Evolutionary conservation across 2,797 vertebrate genomes (phyloP), one percentile per base, ranked within the genome.

Genomic region (Betta splendens): DNA sequence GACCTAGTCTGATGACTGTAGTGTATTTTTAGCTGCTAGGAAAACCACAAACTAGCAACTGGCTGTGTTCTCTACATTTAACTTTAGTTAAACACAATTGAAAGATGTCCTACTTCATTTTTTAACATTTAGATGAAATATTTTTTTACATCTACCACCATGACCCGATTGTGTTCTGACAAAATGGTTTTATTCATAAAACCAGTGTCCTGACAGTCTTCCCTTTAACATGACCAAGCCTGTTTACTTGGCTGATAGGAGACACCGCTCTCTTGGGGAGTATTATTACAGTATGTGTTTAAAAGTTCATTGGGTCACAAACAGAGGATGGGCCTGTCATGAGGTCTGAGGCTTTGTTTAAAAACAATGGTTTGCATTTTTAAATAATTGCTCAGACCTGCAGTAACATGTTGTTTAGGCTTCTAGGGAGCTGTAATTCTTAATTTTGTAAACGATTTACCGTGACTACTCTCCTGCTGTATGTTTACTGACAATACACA

Each of bases 311-410:
- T 40, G 12, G 2, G 26, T 40, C 22, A 45, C 25, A 49, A 53
- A 31, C 11, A 12, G 43, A 42, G 28, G 28, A 59, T n/a, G 38
- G 32, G 23, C 13, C 66, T 71, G 23, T 16, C 21, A 3, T 38
- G 23, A 23, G 23, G 47, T 59, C 46, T 66, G 2, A 62, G 17
- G 35, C 26, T 64, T 73, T 56, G 55, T 40, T 69, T 68, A 22
- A 59, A 62, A 43, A 43, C 11, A 5, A 61, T 65, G 59, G 49
- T 70, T 81, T 59, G 15, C 7, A 40, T 64, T 72, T 64, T 55
- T 2, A 59, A 69, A 62, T 42, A 18, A 33, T 56, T 60, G 4
- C 42, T 43, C 29, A 23, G 22, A 55, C 43, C 37, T 40, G 31
- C 12, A 48, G 1, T 63, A 36, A 62, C 7, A 1, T 10, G 16